Percentiles rank a stretch among this genome's conserved stretches.
Conservation (phyloP, 2,888 invertebrate genomes). For the Minunthozetes semirufus region DNA sequence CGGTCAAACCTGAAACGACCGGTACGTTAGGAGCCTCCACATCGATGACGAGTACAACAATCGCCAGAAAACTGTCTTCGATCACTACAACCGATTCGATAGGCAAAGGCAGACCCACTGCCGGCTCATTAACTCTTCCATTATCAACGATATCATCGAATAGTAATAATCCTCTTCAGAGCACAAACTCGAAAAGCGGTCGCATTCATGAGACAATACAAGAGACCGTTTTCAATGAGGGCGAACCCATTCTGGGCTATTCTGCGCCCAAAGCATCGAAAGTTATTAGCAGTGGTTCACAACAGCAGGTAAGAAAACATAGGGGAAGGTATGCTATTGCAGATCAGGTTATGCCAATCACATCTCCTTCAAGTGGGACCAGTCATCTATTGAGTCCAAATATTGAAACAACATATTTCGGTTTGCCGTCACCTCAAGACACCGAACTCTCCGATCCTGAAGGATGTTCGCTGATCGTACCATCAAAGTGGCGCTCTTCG, state of each 20-base stretch:
- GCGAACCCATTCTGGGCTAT: conserved; percentile 19
- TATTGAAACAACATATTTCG: conserved; percentile 34
- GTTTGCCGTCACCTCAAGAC: conserved; percentile 43
- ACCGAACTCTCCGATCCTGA: conserved; percentile 43
- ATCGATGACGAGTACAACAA: not conserved
- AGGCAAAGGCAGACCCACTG: not conserved
- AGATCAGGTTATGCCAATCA: conserved; percentile 29
- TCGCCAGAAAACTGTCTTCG: conserved; percentile 8
- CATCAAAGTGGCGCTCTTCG: conserved; percentile 31
- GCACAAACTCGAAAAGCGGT: conserved; percentile 16
- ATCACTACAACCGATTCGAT: not conserved
- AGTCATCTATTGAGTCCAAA: conserved; percentile 35
- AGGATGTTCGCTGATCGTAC: conserved; percentile 40
- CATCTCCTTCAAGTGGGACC: conserved; percentile 33
- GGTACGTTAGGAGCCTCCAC: not conserved
- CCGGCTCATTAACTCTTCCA: conserved; percentile 29
- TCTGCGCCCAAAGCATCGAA: not conserved
- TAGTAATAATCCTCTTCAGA: conserved; percentile 12
- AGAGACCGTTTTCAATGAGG: conserved; percentile 30
- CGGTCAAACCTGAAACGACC: conserved; percentile 38
- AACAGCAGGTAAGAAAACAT: conserved; percentile 30
- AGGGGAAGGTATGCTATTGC: conserved; percentile 32
- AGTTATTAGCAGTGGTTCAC: conserved; percentile 18
- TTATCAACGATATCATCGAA: conserved; percentile 34
- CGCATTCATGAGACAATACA: conserved; percentile 23